Evolutionary conservation across 2,113 vertebrate species (phyloP).

Genomic region (Orycteropus afer): DNA sequence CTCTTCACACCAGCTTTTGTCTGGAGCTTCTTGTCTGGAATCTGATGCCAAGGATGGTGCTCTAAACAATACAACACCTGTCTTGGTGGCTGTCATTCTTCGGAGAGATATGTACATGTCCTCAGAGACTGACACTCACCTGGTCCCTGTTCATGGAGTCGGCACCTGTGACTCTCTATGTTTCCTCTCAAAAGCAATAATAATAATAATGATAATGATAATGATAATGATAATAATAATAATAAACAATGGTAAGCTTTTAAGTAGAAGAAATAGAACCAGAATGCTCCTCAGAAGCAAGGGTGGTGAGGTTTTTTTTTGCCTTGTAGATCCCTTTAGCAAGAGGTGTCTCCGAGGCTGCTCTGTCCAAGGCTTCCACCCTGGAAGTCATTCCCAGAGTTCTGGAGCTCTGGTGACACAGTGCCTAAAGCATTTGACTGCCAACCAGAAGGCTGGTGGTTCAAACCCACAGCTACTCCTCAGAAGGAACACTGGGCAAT

Average conservation of each 20-base stretch:
- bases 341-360: background rate
- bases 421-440: no score
- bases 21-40: background rate
- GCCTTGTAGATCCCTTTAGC: background rate
- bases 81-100: no score
- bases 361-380: background rate
- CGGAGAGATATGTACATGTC: fast-evolving
- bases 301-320: no score
- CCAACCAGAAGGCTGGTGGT: no score
- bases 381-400: background rate
- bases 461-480: no score
- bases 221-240: no score
- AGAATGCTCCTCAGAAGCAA: no score
- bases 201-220: no score
- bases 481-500: no score
- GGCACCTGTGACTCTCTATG: background rate
- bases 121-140: fast-evolving
- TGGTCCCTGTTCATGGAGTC: background rate
- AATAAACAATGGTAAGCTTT: background rate
- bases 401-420: no score
- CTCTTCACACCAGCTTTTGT: background rate
- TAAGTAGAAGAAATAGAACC: no score
- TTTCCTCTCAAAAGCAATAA: background rate
- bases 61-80: fast-evolving
- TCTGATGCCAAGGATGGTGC: background rate